These are phyloP conservation scores for Garrulus glandarius DNA, from an alignment of 2,797 vertebrate genomes.

Conservation along the genomic window DNA sequence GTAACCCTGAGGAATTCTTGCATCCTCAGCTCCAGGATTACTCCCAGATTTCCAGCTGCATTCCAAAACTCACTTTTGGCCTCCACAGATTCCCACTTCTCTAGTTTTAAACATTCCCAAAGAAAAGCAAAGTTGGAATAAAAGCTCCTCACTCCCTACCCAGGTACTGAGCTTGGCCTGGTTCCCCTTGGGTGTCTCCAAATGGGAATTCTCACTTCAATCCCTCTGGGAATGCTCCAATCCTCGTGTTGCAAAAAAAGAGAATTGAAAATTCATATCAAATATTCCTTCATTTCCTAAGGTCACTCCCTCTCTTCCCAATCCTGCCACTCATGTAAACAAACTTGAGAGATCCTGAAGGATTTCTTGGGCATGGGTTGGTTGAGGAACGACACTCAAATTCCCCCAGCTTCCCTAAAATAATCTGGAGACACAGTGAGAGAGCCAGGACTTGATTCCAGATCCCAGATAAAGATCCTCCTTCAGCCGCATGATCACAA, in stretches of 20 bases:
- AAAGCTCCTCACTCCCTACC: neutral
- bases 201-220: neutral
- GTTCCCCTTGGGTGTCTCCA: neutral
- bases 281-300: neutral
- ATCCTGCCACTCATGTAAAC: neutral
- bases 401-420: neutral
- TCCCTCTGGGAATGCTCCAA: neutral
- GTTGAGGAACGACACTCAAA: neutral
- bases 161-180: neutral
- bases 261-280: neutral
- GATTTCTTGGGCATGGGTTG: neutral
- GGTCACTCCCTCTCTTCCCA: neutral
- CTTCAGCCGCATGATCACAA: neutral
- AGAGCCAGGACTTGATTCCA: neutral
- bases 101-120: neutral
- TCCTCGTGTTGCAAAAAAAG: neutral
- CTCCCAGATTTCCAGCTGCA: neutral
- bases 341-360: neutral
- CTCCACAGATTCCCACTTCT: neutral
- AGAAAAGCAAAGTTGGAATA: neutral
- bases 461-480: neutral
- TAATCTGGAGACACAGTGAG: accelerated
- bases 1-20: neutral
- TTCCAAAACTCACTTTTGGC: neutral
- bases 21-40: neutral